Conservation (phyloP, 1,140 invertebrate species). For the Sinonovacula constricta region DNA sequence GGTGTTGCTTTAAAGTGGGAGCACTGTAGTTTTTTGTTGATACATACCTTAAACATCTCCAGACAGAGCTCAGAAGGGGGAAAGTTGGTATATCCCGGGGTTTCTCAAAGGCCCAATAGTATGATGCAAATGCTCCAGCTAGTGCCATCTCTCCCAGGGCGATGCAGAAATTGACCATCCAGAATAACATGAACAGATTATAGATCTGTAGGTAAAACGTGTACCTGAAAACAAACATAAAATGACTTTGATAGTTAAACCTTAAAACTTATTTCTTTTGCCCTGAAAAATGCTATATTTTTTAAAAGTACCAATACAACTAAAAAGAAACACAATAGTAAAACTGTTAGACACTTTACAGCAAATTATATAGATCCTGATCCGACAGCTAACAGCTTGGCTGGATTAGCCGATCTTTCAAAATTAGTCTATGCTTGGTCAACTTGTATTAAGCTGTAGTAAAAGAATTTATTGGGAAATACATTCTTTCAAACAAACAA, state of each 20-base stretch:
- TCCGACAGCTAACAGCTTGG: no score
- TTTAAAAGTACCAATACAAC: no score
- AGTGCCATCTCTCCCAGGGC: conserved; percentile 94
- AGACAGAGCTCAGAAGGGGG: conserved; percentile 85
- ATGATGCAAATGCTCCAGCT: conserved; percentile 88
- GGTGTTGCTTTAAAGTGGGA: no score
- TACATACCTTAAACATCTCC: conserved; percentile 84
- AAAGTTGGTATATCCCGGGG: conserved; percentile 91
- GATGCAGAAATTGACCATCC: conserved; percentile 93
- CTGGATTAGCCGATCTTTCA: no score
- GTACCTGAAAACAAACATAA: conserved; percentile 68
- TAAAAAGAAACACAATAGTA: no score
- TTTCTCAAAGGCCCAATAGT: conserved; percentile 95
- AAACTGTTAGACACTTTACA: no score
- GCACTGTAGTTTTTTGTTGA: no score
- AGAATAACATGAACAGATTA: conserved; percentile 93
- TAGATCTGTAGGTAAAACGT: conserved; percentile 82
- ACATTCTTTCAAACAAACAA: no score
- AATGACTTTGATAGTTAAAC: not conserved
- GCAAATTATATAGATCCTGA: no score
- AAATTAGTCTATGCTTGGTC: no score
- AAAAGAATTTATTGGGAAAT: no score
- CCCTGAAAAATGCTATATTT: not conserved
- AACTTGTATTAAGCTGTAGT: no score
- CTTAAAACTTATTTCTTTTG: not conserved